Evolutionary conservation across 1,140 invertebrate species (phyloP).

Genomic region (Amyelois transitella): DNA sequence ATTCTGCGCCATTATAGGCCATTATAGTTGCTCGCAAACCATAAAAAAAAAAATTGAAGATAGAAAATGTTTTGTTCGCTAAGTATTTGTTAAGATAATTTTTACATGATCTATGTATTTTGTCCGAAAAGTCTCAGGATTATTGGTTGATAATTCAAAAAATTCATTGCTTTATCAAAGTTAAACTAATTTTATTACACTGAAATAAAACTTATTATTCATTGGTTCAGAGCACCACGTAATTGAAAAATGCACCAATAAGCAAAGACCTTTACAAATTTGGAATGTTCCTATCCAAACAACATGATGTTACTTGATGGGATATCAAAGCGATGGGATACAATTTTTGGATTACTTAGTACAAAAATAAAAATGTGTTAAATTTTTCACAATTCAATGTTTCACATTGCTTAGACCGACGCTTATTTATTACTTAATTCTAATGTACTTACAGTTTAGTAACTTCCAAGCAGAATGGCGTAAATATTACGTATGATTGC

Average conservation of each 20-base stretch:
- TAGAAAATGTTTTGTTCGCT: too few species aligned
- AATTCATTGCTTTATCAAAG: too few species aligned
- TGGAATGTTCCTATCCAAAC: conserved; percentile 1
- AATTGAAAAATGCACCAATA: not conserved
- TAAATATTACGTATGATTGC: not conserved
- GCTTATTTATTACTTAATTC: conserved; percentile 8
- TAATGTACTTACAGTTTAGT: conserved; percentile 1
- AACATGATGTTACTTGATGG: conserved; percentile 8
- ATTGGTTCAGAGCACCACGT: too few species aligned
- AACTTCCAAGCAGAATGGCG: not conserved
- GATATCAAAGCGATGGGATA: not conserved
- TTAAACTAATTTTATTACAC: too few species aligned
- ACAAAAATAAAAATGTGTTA: conserved; percentile 20
- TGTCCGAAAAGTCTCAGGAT: too few species aligned
- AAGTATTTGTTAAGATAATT: too few species aligned
- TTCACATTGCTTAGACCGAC: conserved; percentile 23
- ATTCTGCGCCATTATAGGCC: too few species aligned
- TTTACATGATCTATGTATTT: too few species aligned
- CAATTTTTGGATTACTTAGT: conserved; percentile 14
- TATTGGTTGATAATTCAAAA: too few species aligned
- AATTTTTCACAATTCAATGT: conserved; percentile 20
- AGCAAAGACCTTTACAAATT: not conserved
- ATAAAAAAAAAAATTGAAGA: too few species aligned
- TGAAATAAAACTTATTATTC: too few species aligned
- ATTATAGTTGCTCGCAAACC: too few species aligned